phyloP scores from a whole-genome alignment of 2,797 vertebrate species.

The Columba guinea region DNA sequence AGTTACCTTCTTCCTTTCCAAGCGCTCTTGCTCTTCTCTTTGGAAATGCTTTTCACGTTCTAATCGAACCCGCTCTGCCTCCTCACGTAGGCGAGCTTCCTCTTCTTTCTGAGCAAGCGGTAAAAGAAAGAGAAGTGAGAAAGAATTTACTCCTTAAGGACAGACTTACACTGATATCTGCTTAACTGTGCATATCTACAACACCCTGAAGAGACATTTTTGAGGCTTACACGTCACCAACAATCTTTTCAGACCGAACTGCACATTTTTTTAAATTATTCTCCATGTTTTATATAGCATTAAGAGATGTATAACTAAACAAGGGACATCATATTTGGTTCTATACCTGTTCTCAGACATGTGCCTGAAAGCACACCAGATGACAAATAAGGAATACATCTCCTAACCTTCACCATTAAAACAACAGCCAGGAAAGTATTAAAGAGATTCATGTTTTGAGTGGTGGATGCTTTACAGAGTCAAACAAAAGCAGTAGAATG shows the following conservation, averaged over 20 bases:
- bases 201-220: neutral
- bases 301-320: neutral
- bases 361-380: neutral
- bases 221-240: neutral
- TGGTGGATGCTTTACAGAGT: neutral
- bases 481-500: neutral
- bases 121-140: neutral
- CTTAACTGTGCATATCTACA: neutral
- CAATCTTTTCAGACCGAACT: neutral
- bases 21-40: constrained; percentile 92
- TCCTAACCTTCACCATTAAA: neutral
- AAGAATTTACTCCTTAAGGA: neutral
- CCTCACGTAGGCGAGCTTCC: constrained; percentile 86
- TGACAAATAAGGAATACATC: neutral
- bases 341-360: neutral
- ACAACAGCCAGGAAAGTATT: neutral
- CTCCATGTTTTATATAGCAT: neutral
- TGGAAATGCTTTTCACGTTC: constrained; percentile 95
- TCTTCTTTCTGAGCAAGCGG: constrained; percentile 86
- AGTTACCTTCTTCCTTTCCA: constrained; percentile 93
- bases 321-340: neutral
- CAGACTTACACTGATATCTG: neutral
- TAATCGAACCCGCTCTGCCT: constrained; percentile 83
- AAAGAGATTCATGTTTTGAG: neutral
- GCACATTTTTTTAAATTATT: neutral